Conservation (phyloP, 2,797 vertebrate species). For the Chlorospingus semifuscus region DNA sequence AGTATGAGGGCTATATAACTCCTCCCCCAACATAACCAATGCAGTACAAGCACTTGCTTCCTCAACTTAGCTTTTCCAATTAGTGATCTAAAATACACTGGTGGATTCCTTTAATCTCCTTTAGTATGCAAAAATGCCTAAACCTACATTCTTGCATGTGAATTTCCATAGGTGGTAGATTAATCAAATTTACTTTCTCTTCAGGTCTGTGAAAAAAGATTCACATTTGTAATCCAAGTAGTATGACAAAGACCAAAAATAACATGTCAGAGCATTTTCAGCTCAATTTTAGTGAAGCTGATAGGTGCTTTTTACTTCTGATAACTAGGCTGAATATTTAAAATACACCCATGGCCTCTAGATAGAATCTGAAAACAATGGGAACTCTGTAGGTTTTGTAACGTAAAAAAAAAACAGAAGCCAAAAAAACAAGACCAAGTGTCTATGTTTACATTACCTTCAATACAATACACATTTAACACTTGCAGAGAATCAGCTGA, state of each 20-base stretch:
- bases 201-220: background rate
- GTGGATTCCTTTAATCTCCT: background rate
- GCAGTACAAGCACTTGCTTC: background rate
- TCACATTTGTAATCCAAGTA: background rate
- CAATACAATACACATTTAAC: background rate
- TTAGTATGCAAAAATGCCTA: background rate
- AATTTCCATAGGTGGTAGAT: background rate
- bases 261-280: background rate
- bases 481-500: background rate
- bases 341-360: background rate
- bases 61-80: background rate
- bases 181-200: background rate
- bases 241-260: background rate
- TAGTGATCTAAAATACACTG: background rate
- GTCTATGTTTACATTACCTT: background rate
- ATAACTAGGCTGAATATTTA: background rate
- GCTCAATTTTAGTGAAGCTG: background rate
- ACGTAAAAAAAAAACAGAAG: background rate
- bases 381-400: background rate
- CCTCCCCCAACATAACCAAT: fast-evolving
- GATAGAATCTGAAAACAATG: background rate
- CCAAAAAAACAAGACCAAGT: background rate
- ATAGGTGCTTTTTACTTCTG: background rate
- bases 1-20: background rate
- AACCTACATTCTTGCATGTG: background rate